Evolutionary conservation across 2,888 invertebrate species (phyloP), one percentile per base, ranked within the genome.

Genomic region (Chaetogeoica ovagalla): DNA sequence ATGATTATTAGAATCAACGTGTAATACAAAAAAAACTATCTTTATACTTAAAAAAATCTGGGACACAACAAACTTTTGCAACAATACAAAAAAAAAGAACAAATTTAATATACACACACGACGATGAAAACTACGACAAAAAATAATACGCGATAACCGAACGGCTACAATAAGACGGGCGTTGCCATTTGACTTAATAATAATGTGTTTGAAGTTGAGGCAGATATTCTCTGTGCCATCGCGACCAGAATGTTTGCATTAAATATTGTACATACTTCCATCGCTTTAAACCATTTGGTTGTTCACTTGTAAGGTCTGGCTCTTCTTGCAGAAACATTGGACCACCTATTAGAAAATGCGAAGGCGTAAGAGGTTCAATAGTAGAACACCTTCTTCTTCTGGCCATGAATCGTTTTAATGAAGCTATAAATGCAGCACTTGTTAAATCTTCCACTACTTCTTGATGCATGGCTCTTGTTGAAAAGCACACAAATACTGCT

Each of bases 301-400:
- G 4, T 23, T 39, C 39, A n/a, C 39, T 39, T 39, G 6, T 39
- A 19, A 68, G 23, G 9, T 52, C 52, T 0, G 23, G 15, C 8
- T 68, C 68, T 39, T 7, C 7, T 0, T 8, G 39, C 6, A 63
- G 6, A 9, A 19, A 19, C 37, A 63, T 39, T 8, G 63, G 19
- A 4, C 63, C 63, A 2, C 63, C 39, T 17, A 23, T 74, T 1
- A 74, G 17, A 7, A 74, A 74, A 63, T 74, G 74, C 6, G 74
- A 37, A 13, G 74, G 74, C 13, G 74, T 60, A 3, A 72, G 37
- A 2, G 37, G 17, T 37, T 72, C 72, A 8, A 63, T 63, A 1
- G 15, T 17, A 4, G 37, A 15, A n/a, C 63, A 63, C 13, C 17
- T 63, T 5, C 63, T 37, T 17, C 63, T 30, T 7, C 63, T 30